Percentiles rank a stretch among this genome's conserved stretches.
Conservation (phyloP, 2,888 invertebrate species). For the Sinohyriopsis cumingii region DNA sequence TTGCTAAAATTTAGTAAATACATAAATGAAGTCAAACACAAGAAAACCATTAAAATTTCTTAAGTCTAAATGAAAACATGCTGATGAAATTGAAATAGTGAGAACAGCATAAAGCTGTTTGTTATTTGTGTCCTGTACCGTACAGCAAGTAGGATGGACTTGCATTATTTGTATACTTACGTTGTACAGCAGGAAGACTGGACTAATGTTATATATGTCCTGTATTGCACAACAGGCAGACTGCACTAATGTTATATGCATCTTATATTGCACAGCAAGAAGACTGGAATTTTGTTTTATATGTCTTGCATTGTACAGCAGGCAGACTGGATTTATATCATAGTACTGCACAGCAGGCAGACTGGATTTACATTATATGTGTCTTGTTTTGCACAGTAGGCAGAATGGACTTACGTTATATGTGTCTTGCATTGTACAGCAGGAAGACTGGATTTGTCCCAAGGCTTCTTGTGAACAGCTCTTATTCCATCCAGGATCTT, state of each 20-base stretch:
- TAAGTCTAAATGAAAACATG: no score
- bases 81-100: no score
- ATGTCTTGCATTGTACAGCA: slow-evolving; percentile 2
- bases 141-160: slow-evolving; percentile 64
- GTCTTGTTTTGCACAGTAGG: slow-evolving; percentile 64
- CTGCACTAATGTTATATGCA: no score
- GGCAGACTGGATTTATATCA: no score
- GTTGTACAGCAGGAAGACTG: no score
- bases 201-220: no score
- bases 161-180: slow-evolving; percentile 60
- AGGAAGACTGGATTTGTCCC: slow-evolving; percentile 71
- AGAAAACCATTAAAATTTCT: no score
- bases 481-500: slow-evolving; percentile 70
- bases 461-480: slow-evolving; percentile 71
- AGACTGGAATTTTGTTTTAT: no score
- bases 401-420: slow-evolving; percentile 62
- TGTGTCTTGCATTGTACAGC: slow-evolving; percentile 61
- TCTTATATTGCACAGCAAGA: no score
- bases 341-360: slow-evolving; percentile 29
- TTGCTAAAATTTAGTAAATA: no score
- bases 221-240: no score
- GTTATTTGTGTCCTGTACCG: slow-evolving; percentile 64
- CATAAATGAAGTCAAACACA: no score
- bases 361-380: slow-evolving; percentile 61
- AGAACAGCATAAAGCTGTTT: slow-evolving; percentile 28